Percentiles rank a stretch among this genome's conserved stretches.
These are phyloP conservation scores for Sitobion miscanthi DNA, from an alignment of 1,140 invertebrate species.

Conservation along the genomic window DNA sequence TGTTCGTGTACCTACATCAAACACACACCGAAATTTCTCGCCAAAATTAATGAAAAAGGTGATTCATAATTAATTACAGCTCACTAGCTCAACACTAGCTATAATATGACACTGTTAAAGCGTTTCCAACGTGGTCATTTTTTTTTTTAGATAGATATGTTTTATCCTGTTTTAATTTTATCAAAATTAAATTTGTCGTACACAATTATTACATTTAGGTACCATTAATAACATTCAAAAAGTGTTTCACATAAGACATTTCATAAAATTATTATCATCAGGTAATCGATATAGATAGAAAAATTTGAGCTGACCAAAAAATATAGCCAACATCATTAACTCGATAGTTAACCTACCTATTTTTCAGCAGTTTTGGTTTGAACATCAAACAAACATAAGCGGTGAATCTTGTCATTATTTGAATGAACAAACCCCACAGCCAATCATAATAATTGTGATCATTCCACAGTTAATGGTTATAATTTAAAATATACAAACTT, in stretches of 20 bases:
- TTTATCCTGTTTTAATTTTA: not conserved
- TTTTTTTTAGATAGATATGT: not conserved
- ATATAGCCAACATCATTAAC: not conserved
- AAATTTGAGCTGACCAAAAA: not conserved
- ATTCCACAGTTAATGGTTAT: too few relatives aligned
- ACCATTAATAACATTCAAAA: too few relatives aligned
- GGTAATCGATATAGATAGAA: too few relatives aligned
- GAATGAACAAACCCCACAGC: too few relatives aligned
- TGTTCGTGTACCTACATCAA: not conserved
- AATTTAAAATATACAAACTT: too few relatives aligned
- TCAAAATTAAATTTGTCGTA: not conserved
- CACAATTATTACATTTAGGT: not conserved
- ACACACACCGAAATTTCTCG: not conserved
- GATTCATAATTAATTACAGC: not conserved
- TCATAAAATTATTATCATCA: too few relatives aligned
- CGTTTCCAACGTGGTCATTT: not conserved
- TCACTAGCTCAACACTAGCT: not conserved
- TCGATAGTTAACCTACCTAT: not conserved
- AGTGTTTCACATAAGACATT: too few relatives aligned
- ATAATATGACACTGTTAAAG: too few relatives aligned
- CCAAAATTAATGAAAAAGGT: not conserved
- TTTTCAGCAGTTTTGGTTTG: not conserved
- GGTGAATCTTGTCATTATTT: not conserved
- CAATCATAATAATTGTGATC: too few relatives aligned
- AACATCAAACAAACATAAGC: not conserved